phyloP scores from a whole-genome alignment of 2,113 vertebrate species.

The Glaucidium brasilianum region DNA sequence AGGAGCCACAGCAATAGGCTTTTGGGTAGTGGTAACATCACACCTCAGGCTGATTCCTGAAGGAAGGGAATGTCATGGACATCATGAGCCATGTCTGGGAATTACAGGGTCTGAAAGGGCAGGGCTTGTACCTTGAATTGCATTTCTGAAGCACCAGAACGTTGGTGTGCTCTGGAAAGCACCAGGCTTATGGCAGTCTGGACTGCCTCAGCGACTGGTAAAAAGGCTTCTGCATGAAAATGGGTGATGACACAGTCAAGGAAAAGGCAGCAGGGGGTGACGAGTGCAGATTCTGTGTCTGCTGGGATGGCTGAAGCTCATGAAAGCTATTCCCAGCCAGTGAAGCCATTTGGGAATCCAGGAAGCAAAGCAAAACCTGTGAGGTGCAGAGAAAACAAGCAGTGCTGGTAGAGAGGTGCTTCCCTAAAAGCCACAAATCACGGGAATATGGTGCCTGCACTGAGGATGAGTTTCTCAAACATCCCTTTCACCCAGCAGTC shows the following conservation, averaged over 20 bases:
- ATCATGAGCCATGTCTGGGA: neutral
- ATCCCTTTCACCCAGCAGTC: neutral
- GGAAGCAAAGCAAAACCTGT: neutral
- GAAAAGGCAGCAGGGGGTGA: neutral
- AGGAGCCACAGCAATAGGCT: neutral
- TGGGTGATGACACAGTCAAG: neutral
- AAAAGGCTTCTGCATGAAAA: neutral
- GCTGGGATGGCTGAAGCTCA: neutral
- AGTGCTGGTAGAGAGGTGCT: neutral
- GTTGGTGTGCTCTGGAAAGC: neutral
- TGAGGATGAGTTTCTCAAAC: neutral
- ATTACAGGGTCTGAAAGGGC: neutral
- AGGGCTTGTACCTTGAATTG: neutral
- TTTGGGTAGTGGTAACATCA: neutral
- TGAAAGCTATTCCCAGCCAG: neutral
- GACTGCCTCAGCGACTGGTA: neutral
- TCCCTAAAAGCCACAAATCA: neutral
- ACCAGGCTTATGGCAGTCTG: neutral
- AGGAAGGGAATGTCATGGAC: neutral
- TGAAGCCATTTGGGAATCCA: neutral
- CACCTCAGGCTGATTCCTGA: neutral
- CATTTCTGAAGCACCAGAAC: neutral
- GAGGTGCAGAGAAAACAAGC: neutral
- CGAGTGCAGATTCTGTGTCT: neutral
- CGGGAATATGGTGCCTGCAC: neutral